These are phyloP conservation scores for Calliopum simillimum DNA, from an alignment of 2,888 invertebrate species.

Conservation along the genomic window DNA sequence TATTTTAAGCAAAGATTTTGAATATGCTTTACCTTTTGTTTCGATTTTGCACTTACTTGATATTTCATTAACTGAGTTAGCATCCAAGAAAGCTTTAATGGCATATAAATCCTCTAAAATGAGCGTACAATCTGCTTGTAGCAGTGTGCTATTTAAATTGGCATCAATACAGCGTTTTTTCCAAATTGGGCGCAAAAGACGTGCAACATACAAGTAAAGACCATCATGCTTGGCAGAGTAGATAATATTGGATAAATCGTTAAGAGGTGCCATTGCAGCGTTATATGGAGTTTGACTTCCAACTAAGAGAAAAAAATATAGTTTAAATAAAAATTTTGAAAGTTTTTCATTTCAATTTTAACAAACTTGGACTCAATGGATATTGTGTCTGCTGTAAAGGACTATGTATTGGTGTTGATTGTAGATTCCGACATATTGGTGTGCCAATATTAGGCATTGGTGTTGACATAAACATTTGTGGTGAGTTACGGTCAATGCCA, in stretches of 20 bases:
- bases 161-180: constrained; percentile 79
- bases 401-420: constrained; percentile 56
- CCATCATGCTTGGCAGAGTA: constrained; percentile 92
- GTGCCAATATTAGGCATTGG: constrained; percentile 56
- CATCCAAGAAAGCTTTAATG: constrained; percentile 79
- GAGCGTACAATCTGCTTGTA: constrained; percentile 77
- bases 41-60: constrained; percentile 60
- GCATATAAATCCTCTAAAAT: constrained; percentile 82
- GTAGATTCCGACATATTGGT: constrained; percentile 48
- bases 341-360: background rate
- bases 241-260: constrained; percentile 59
- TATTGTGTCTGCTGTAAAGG: constrained; percentile 64
- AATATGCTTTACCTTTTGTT: no score
- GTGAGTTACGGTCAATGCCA: constrained; percentile 50
- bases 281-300: constrained; percentile 30
- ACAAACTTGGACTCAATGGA: constrained; percentile 67
- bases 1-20: no score
- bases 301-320: background rate
- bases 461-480: constrained; percentile 65
- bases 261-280: constrained; percentile 44
- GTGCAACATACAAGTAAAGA: constrained; percentile 88
- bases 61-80: constrained; percentile 70
- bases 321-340: background rate
- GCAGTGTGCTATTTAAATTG: constrained; percentile 77
- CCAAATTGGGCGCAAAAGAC: constrained; percentile 93